These are phyloP conservation scores for Drosophila sturtevanti DNA, from an alignment of 1,140 invertebrate genomes.

Conservation along the genomic window DNA sequence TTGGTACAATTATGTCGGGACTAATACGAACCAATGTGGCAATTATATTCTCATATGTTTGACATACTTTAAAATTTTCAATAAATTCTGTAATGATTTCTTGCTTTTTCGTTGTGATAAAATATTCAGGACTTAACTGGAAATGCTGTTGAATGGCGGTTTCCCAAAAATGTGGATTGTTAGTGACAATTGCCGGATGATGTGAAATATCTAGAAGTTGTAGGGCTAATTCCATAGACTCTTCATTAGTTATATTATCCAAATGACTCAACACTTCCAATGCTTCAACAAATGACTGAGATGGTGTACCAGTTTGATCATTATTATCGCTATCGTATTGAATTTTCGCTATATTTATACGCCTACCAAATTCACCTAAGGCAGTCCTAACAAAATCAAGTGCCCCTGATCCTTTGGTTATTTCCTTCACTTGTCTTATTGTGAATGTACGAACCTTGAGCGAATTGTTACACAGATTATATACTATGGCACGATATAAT, in stretches of 20 bases:
- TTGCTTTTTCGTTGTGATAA: conserved; percentile 53
- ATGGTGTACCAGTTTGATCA: conserved; percentile 81
- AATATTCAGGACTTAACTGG: conserved; percentile 49
- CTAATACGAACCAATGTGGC: conserved; percentile 86
- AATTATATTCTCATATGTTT: conserved; percentile 86
- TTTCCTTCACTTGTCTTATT: conserved; percentile 67
- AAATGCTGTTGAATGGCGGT: conserved; percentile 56
- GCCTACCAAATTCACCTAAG: conserved; percentile 85
- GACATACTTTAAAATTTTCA: conserved; percentile 53
- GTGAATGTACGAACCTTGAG: conserved; percentile 78
- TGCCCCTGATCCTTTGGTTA: conserved; percentile 49
- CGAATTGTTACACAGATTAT: conserved; percentile 84
- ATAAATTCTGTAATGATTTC: conserved; percentile 60
- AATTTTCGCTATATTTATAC: conserved; percentile 85
- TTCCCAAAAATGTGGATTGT: conserved; percentile 80
- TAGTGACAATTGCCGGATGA: conserved; percentile 86
- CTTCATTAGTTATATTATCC: conserved; percentile 83
- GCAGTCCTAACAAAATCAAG: conserved; percentile 78
- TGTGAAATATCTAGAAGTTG: conserved; percentile 87
- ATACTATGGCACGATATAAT: conserved; percentile 86
- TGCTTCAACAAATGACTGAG: conserved; percentile 71
- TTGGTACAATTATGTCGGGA: conserved; percentile 86
- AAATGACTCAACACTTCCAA: conserved; percentile 59
- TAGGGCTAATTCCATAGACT: conserved; percentile 84
- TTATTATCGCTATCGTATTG: conserved; percentile 78